Evolutionary conservation across 2,113 vertebrate genomes (phyloP).

Genomic region (Antechinus flavipes): DNA sequence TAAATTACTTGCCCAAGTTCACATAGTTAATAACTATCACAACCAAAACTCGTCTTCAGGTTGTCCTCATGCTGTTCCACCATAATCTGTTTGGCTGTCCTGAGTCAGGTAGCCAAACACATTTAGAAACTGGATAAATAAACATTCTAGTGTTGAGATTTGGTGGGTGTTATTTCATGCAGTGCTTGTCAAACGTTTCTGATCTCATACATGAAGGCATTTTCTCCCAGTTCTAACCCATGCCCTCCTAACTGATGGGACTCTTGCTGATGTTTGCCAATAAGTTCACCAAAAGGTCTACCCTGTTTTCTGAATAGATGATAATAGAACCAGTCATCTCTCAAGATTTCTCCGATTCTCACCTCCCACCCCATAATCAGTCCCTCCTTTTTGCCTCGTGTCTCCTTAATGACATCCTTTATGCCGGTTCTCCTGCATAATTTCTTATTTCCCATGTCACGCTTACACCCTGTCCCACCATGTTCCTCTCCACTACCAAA

Average conservation of each 20-base stretch:
- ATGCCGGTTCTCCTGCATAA: background rate
- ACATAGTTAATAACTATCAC: background rate
- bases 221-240: background rate
- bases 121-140: background rate
- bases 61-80: background rate
- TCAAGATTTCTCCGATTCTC: background rate
- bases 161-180: background rate
- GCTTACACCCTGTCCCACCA: background rate
- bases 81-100: background rate
- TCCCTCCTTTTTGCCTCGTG: background rate
- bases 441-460: background rate
- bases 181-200: background rate
- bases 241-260: background rate
- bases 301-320: background rate
- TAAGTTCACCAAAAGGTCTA: background rate
- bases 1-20: background rate
- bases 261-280: background rate
- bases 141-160: background rate
- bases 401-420: background rate
- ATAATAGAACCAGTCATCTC: background rate
- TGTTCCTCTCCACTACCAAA: background rate
- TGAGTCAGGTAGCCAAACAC: background rate
- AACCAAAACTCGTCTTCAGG: background rate
- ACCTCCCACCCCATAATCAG: background rate
- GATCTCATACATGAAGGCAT: background rate